Evolutionary conservation across 2,888 invertebrate genomes (phyloP).

Genomic region (Polydrusus pterygomalis): DNA sequence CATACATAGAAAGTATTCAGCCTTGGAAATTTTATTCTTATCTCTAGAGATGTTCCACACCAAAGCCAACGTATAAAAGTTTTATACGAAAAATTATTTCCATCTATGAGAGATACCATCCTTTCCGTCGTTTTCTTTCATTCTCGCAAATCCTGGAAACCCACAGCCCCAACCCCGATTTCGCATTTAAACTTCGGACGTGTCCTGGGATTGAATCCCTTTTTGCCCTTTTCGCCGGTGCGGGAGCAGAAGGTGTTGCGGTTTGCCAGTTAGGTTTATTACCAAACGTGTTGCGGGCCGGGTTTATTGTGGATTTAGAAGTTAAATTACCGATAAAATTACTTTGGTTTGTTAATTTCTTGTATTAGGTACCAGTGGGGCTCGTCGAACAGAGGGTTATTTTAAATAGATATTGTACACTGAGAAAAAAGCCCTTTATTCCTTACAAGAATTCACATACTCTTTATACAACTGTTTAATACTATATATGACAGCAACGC

Average conservation of each 20-base stretch:
- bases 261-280: conserved; percentile 8
- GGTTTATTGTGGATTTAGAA: conserved; percentile 10
- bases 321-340: neutral
- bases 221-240: neutral
- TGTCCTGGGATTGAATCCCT: conserved; percentile 1
- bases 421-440: too few relatives aligned
- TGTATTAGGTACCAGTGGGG: too few relatives aligned
- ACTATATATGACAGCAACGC: too few relatives aligned
- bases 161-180: neutral
- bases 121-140: neutral
- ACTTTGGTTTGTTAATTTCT: neutral
- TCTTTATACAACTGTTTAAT: too few relatives aligned
- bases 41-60: too few relatives aligned
- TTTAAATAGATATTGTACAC: too few relatives aligned
- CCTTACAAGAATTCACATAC: too few relatives aligned
- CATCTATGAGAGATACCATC: neutral
- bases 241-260: neutral
- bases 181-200: conserved; percentile 4
- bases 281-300: neutral
- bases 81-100: neutral
- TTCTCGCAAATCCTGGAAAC: neutral
- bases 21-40: neutral
- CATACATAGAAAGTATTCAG: neutral
- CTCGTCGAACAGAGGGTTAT: too few relatives aligned
- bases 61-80: too few relatives aligned